These are phyloP conservation scores for Sarcophaga subvicina DNA, from an alignment of 2,888 invertebrate species.

Conservation along the genomic window DNA sequence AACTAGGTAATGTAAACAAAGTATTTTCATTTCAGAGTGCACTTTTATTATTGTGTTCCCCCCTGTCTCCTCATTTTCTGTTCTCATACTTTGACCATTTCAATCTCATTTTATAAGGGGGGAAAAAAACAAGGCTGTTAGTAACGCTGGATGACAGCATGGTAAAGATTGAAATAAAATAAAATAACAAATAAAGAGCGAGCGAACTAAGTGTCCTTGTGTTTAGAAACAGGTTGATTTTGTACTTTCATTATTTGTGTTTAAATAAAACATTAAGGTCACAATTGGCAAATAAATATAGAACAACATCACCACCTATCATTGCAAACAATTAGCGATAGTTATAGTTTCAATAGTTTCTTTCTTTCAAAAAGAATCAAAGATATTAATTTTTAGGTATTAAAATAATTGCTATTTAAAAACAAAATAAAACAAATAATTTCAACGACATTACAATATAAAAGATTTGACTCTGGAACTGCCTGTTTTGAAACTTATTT, in stretches of 20 bases:
- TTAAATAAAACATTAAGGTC: constrained; percentile 44
- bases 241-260: constrained; percentile 42
- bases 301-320: background rate
- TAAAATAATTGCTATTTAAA: background rate
- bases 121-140: background rate
- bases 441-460: background rate
- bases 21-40: background rate
- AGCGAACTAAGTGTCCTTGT: constrained; percentile 51
- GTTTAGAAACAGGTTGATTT: constrained; percentile 39
- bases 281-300: background rate
- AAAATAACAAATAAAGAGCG: background rate
- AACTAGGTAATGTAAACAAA: constrained; percentile 27
- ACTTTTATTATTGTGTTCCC: background rate
- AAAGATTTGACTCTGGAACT: no score
- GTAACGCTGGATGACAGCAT: constrained; percentile 36
- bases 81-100: no score
- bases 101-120: no score
- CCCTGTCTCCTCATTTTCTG: no score
- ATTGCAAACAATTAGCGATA: background rate
- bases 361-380: background rate
- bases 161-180: constrained; percentile 31
- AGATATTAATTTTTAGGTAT: no score
- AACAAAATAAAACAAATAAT: background rate
- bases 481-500: no score
- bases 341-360: background rate